A percentile compares a stretch with the other conserved stretches of the same genome.
phyloP scores from a whole-genome alignment of 30 jellyfish, hydroid and myxozoan genomes.

The Aurelia aurita complex sp. Pacific region DNA sequence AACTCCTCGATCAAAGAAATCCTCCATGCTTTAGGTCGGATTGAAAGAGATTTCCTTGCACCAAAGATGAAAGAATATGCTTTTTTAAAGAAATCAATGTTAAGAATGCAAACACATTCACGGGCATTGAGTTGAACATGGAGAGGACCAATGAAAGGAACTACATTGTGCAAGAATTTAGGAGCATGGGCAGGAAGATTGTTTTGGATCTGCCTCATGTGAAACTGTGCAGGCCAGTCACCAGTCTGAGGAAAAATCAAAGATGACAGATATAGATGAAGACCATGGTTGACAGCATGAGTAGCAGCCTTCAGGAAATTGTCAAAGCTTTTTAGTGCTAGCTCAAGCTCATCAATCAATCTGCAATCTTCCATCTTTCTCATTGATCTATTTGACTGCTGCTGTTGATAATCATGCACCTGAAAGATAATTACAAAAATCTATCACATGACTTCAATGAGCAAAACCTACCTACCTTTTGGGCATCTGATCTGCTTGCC shows the following conservation, averaged over 20 bases:
- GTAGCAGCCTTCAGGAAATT: conserved; percentile 17
- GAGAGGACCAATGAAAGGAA: not conserved
- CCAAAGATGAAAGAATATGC: no score
- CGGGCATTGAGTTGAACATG: conserved; percentile 35
- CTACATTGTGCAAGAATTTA: not conserved
- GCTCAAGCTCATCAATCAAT: not conserved
- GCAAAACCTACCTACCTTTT: no score
- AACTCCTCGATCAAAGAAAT: no score
- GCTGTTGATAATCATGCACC: not conserved
- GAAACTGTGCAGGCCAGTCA: conserved; percentile 53
- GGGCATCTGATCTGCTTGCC: no score
- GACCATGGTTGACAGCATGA: not conserved
- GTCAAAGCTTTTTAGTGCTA: conserved; percentile 8
- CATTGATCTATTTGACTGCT: no score
- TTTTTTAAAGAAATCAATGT: no score
- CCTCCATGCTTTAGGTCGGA: no score
- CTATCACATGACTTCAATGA: no score
- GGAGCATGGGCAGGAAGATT: conserved; percentile 1
- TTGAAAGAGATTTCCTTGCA: no score
- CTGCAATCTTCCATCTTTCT: no score
- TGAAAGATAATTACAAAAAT: not conserved
- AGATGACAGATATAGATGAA: not conserved
- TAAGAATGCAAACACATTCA: no score
- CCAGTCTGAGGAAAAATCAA: conserved; percentile 41
- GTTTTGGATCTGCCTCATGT: conserved; percentile 47